These are phyloP conservation scores for Lamellibrachia luymesi DNA, from an alignment of 1,140 invertebrate species.

Conservation along the genomic window DNA sequence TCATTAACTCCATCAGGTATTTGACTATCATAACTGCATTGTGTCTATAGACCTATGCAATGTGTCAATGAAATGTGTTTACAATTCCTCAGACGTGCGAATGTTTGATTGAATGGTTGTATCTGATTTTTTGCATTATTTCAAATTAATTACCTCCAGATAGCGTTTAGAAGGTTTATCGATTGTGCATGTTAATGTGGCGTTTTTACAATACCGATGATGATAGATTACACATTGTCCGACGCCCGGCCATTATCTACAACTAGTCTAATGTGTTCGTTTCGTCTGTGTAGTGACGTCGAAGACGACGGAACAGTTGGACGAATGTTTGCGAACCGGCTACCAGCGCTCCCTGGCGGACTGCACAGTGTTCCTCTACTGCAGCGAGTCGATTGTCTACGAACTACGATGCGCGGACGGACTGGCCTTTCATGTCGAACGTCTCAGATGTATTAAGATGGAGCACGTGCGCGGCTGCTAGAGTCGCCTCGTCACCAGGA, in stretches of 20 bases:
- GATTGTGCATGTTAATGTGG: not conserved
- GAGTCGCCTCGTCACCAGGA: not conserved
- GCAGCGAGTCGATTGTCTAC: not conserved
- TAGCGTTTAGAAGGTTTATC: not conserved
- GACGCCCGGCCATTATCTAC: too few species aligned
- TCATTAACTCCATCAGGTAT: too few species aligned
- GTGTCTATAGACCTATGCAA: not conserved
- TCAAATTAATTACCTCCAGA: too few species aligned
- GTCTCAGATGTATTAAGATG: not conserved
- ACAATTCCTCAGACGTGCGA: too few species aligned
- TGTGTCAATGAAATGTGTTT: not conserved
- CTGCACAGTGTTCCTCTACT: not conserved
- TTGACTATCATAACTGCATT: not conserved
- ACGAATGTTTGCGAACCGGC: not conserved
- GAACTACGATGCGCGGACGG: not conserved
- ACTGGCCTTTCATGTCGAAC: not conserved
- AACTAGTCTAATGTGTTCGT: too few species aligned
- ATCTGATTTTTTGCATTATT: not conserved
- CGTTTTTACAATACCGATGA: not conserved
- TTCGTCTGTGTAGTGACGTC: not conserved
- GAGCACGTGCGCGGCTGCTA: not conserved
- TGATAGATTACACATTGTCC: not conserved
- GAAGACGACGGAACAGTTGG: not conserved
- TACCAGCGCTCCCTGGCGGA: slow-evolving; percentile 2
- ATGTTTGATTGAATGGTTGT: not conserved